These are phyloP conservation scores for Leucoraja ocellata DNA, from an alignment of 2,797 vertebrate species.

Conservation along the genomic window DNA sequence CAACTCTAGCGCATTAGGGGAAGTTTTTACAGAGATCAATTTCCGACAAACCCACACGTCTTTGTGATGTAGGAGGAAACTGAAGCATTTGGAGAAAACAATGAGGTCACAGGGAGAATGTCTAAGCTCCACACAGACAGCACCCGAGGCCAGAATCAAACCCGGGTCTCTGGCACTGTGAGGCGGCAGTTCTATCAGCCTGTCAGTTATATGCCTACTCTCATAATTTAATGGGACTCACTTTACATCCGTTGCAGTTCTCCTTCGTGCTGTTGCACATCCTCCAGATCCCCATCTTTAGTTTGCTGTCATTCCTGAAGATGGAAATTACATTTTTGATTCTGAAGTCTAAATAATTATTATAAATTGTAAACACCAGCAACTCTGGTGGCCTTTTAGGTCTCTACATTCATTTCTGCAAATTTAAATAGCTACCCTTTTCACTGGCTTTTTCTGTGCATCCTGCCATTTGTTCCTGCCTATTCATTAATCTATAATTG, in stretches of 20 bases:
- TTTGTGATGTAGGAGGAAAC: too few relatives aligned
- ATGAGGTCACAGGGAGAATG: too few relatives aligned
- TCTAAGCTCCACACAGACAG: too few relatives aligned
- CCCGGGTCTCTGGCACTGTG: too few relatives aligned
- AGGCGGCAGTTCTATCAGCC: too few relatives aligned
- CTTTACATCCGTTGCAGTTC: not conserved
- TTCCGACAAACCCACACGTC: too few relatives aligned
- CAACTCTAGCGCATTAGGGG: too few relatives aligned
- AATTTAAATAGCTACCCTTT: not conserved
- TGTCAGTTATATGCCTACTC: not conserved
- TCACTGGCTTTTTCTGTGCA: not conserved
- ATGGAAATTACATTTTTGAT: not conserved
- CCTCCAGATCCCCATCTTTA: too few relatives aligned
- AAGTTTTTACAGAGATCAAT: too few relatives aligned
- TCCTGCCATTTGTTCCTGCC: not conserved
- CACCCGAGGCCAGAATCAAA: too few relatives aligned
- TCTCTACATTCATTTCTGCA: not conserved
- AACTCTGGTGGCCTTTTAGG: not conserved
- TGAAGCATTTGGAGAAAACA: too few relatives aligned
- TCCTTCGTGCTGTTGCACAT: not conserved
- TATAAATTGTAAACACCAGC: not conserved
- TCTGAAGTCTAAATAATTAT: not conserved
- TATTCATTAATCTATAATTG: not conserved
- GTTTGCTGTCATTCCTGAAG: too few relatives aligned
- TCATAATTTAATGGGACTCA: not conserved